Evolutionary conservation across 2,113 vertebrate genomes (phyloP).

Genomic region (Nicator chloris): DNA sequence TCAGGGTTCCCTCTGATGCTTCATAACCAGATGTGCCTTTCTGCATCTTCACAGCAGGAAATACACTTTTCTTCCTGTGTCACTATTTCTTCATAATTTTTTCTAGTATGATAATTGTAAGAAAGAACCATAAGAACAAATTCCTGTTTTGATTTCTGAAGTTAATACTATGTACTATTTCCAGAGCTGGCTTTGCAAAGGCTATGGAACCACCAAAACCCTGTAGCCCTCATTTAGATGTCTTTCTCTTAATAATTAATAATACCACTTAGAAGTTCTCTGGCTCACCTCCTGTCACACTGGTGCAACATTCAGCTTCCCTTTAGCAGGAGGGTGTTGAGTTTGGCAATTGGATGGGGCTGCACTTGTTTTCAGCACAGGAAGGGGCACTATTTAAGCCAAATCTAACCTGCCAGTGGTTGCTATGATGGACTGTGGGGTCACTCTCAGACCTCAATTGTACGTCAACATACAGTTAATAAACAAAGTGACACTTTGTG

Average conservation of each 20-base stretch:
- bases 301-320: background rate
- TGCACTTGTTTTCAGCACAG: background rate
- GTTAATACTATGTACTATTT: background rate
- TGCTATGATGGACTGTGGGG: background rate
- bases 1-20: background rate
- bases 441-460: background rate
- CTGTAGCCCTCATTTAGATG: background rate
- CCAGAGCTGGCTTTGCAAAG: background rate
- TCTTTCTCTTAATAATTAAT: background rate
- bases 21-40: background rate
- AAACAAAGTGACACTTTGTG: conserved; percentile 45
- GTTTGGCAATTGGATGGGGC: background rate
- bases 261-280: background rate
- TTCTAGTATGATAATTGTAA: background rate
- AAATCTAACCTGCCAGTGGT: background rate
- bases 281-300: background rate
- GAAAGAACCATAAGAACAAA: background rate
- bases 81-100: background rate
- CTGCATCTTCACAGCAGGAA: background rate
- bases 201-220: background rate
- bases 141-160: background rate
- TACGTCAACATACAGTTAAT: conserved; percentile 49
- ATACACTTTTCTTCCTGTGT: background rate
- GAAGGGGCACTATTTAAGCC: background rate
- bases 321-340: background rate